Evolutionary conservation across 2,797 vertebrate species (phyloP).

Genomic region (Tokudaia muenninki): DNA sequence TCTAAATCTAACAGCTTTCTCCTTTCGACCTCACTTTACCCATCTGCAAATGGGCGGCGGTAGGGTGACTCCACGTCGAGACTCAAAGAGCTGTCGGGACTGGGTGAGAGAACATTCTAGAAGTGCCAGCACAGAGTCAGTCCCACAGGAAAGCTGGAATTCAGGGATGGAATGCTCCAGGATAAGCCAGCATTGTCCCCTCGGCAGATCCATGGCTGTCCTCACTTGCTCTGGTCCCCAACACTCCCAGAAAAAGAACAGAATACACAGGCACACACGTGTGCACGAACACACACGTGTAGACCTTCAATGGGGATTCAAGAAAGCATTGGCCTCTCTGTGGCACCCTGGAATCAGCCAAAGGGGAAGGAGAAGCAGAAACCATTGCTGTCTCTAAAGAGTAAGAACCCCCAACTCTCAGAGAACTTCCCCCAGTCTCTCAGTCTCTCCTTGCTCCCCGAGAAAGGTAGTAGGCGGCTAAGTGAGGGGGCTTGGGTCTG

Average conservation of each 20-base stretch:
- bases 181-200: neutral
- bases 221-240: neutral
- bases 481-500: neutral
- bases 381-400: neutral
- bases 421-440: neutral
- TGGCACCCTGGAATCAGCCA: too few species aligned
- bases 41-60: neutral
- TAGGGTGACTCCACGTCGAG: neutral
- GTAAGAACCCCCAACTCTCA: neutral
- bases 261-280: neutral
- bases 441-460: neutral
- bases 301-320: neutral
- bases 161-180: neutral
- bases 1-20: neutral
- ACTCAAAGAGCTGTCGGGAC: neutral
- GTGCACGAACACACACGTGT: neutral
- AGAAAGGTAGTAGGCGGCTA: neutral
- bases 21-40: neutral
- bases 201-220: neutral
- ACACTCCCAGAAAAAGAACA: neutral
- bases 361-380: neutral
- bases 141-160: neutral
- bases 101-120: rapidly evolving
- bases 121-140: rapidly evolving
- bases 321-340: neutral